Conservation (phyloP, 2,888 invertebrate genomes). For the Lysandra bellargus region DNA sequence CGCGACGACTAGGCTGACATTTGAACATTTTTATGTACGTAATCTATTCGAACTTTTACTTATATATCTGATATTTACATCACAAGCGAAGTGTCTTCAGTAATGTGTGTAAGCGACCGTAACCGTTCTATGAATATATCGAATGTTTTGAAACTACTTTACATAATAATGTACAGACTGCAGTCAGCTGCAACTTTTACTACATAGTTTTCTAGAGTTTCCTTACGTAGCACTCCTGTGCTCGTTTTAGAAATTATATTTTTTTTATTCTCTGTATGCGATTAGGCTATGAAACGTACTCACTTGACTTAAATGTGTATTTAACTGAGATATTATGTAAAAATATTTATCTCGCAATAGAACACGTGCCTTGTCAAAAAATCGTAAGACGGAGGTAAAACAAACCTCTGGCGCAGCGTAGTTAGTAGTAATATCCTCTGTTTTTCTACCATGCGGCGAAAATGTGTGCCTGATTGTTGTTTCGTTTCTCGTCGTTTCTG, state of each 20-base stretch:
- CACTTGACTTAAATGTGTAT: no score
- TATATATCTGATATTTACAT: background rate
- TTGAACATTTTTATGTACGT: background rate
- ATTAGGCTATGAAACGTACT: background rate
- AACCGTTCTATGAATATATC: background rate
- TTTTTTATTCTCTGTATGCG: background rate
- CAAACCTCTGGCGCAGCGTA: no score
- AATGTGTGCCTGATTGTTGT: no score
- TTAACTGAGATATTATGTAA: no score
- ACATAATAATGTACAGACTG: background rate
- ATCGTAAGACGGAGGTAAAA: no score
- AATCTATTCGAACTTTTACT: background rate
- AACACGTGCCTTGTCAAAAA: no score
- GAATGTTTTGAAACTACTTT: slow-evolving; percentile 4
- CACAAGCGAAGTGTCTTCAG: background rate
- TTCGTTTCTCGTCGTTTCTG: no score
- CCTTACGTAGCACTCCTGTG: background rate
- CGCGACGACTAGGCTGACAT: background rate
- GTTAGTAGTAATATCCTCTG: no score
- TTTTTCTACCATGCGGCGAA: no score
- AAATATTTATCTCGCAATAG: no score
- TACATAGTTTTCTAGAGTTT: background rate
- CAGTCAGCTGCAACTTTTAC: background rate
- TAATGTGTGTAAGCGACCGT: background rate
- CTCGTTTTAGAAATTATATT: background rate